Base-by-base conservation (phyloP, 2,797 vertebrate genomes). In the Gambusia yucatana region DNA sequence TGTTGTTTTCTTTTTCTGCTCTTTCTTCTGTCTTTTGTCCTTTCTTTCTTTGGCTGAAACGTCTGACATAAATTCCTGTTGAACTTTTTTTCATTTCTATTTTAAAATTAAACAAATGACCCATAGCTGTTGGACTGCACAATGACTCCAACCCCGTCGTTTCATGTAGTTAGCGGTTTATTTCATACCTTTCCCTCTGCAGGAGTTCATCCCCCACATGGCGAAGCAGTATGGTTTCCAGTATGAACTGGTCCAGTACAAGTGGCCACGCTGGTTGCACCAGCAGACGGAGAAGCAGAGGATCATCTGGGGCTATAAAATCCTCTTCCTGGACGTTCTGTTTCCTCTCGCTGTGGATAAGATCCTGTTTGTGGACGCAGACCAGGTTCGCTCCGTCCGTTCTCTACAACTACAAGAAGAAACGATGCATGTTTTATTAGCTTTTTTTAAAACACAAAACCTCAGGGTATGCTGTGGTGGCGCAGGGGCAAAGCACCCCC, bases 231-330 rank as follows among this genome's bases (percentile, higher is more conserved):
- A 99, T 6, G 97, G 96, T 10, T 99, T 99, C 94, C 95, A 96
- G 36, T 99, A 99, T 36, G 98, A 99, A 81, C 90, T 99, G 80
- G 98, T 99, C 6, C 98, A 99, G 83, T 99, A 99, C 52, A 98
- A 96, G 86, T 99, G 98, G 98, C 98, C 98, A 0, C 97, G 94
- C 33, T 99, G 98, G 98, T 93, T 99, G 47, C 96, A 97, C 92
- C 97, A 97, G 48, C 98, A 99, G 95, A 97, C 96, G 0, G 98
- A 99, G 93, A 99, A 99, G 90, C 98, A 99, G 89, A 96, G 98
- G 85, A 98, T 98, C 88, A 99, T 99, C 83, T 99, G 98, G 98
- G 98, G 98, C 73, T 98, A 99, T 93, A 99, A 99, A 95, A 99
- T 99, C 86, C 98, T 99, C 74, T 99, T 99, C 91, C 94, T 99